phyloP scores from a whole-genome alignment of 2,113 vertebrate genomes.

The Pygoscelis adeliae region DNA sequence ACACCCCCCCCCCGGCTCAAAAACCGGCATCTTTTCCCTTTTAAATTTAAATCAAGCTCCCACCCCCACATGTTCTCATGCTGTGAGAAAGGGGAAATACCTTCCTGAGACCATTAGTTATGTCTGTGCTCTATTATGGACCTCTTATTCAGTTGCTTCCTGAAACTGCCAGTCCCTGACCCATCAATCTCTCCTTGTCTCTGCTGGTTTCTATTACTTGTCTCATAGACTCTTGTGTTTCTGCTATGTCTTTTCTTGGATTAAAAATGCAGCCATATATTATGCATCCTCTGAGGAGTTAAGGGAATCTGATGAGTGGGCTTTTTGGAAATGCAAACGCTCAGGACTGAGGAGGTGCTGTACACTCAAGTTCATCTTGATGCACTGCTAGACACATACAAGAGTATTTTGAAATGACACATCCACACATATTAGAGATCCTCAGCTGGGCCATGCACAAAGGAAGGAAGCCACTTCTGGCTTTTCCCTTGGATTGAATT shows the following conservation, averaged over 20 bases:
- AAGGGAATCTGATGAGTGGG: background rate
- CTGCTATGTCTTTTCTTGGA: background rate
- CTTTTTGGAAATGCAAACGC: background rate
- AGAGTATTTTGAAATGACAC: background rate
- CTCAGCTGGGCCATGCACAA: background rate
- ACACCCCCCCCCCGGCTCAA: too few relatives aligned
- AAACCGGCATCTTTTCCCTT: background rate
- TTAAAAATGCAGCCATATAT: background rate
- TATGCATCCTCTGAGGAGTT: background rate
- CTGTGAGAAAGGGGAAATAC: background rate
- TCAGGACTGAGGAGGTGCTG: background rate
- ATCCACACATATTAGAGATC: background rate
- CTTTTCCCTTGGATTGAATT: background rate
- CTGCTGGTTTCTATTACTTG: background rate
- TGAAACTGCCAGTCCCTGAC: background rate
- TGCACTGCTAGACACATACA: fast-evolving
- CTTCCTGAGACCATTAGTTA: background rate
- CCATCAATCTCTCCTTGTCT: background rate
- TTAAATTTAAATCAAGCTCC: background rate
- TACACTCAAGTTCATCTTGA: background rate
- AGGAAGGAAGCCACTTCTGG: background rate
- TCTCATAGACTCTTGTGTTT: background rate
- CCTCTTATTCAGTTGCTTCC: background rate
- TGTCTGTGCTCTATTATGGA: background rate
- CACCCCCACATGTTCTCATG: background rate